These are phyloP conservation scores for Solen grandis DNA, from an alignment of 1,140 invertebrate species.

Conservation along the genomic window DNA sequence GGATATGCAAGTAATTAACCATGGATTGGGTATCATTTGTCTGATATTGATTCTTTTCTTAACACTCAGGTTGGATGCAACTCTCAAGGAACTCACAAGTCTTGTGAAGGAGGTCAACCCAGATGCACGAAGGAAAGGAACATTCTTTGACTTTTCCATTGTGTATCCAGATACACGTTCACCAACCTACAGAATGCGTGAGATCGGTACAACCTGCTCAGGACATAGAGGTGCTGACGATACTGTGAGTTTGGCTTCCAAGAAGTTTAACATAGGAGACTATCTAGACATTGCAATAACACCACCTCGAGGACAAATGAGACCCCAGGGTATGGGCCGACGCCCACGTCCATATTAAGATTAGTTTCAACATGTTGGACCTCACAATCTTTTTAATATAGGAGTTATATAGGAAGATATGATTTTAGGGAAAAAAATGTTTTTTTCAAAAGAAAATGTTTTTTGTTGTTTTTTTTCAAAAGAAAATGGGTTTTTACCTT, in stretches of 20 bases:
- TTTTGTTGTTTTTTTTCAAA: too few relatives aligned
- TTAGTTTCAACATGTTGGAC: neutral
- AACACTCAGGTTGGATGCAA: constrained; percentile 92
- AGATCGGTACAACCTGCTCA: constrained; percentile 96
- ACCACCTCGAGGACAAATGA: constrained; percentile 80
- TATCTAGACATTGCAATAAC: constrained; percentile 98
- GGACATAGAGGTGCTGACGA: constrained; percentile 90
- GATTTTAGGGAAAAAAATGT: too few relatives aligned
- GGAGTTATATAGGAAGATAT: too few relatives aligned
- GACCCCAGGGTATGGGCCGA: constrained; percentile 45
- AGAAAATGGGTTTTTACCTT: too few relatives aligned
- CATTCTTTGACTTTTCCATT: constrained; percentile 98
- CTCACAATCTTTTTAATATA: too few relatives aligned
- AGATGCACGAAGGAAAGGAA: constrained; percentile 96
- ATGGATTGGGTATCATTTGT: neutral
- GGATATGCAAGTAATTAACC: neutral
- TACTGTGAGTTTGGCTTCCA: constrained; percentile 79
- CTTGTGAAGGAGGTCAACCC: constrained; percentile 99
- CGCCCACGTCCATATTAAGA: constrained; percentile 63
- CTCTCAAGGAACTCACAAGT: constrained; percentile 95
- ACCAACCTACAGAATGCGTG: constrained; percentile 92
- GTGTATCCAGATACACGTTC: constrained; percentile 93
- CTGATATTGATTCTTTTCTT: neutral
- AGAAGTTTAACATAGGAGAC: constrained; percentile 87
- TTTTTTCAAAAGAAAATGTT: too few relatives aligned